phyloP scores from a whole-genome alignment of 2,888 invertebrate species.

The Lottia gigantea region DNA sequence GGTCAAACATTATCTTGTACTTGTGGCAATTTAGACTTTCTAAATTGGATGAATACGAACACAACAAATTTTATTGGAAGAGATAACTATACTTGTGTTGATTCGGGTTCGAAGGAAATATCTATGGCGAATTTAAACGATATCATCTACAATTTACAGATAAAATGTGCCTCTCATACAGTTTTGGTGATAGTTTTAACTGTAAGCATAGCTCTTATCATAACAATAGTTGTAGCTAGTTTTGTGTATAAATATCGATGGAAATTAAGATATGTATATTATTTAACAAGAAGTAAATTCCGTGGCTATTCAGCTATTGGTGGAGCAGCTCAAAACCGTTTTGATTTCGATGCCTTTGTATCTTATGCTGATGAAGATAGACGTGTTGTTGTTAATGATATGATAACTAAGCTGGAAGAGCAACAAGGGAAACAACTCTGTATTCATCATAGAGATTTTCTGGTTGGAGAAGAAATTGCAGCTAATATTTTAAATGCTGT shows the following conservation, averaged over 20 bases:
- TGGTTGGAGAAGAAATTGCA: conserved; percentile 23
- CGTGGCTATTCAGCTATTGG: conserved; percentile 13
- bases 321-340: conserved; percentile 17
- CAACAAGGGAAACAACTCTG: conserved; percentile 22
- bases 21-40: conserved; percentile 23
- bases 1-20: conserved; percentile 24
- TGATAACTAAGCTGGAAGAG: conserved; percentile 26
- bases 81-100: conserved; percentile 22
- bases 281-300: conserved; percentile 8
- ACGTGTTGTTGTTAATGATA: conserved; percentile 10
- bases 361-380: conserved; percentile 32
- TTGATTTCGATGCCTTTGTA: conserved; percentile 26
- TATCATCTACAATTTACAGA: conserved; percentile 5
- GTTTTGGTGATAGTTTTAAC: conserved; percentile 16
- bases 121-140: not conserved
- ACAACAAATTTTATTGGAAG: conserved; percentile 17
- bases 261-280: conserved; percentile 17
- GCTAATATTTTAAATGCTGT: conserved; percentile 33
- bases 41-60: conserved; percentile 28
- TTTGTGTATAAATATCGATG: conserved; percentile 19
- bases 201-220: conserved; percentile 7
- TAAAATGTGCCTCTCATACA: conserved; percentile 22
- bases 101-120: not conserved
- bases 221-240: conserved; percentile 17
- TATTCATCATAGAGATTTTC: conserved; percentile 32